Conservation (phyloP, 1,140 invertebrate genomes). For the Drosophila nikananu region DNA sequence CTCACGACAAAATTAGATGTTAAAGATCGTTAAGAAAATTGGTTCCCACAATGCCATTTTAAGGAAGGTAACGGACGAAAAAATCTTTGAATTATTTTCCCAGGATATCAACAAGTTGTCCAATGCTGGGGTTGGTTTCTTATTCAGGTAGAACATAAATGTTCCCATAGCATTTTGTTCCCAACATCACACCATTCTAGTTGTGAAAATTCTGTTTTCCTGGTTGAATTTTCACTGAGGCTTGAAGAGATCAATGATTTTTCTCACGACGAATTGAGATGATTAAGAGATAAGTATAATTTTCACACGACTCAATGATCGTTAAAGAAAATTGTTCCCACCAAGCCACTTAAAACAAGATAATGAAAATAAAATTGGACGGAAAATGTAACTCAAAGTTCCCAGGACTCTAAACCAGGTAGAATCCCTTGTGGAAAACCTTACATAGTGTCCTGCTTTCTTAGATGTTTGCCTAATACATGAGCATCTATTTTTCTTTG, state of each 20-base stretch:
- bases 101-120: constrained; percentile 10
- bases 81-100: not conserved
- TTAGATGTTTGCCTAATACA: constrained; percentile 24
- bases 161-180: not conserved
- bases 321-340: constrained; percentile 9
- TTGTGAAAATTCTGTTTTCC: constrained; percentile 24
- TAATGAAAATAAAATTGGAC: not conserved
- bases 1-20: not conserved
- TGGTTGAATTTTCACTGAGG: constrained; percentile 10
- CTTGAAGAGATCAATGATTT: constrained; percentile 1
- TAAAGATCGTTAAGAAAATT: not conserved
- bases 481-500: not conserved
- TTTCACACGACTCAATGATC: constrained; percentile 1
- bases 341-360: not conserved
- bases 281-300: no score
- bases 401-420: constrained; percentile 27
- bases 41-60: constrained; percentile 8
- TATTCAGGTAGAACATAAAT: constrained; percentile 4
- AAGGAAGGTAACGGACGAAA: not conserved
- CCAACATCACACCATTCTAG: not conserved
- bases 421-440: constrained; percentile 10
- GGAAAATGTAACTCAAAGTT: constrained; percentile 8
- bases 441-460: not conserved
- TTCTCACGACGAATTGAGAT: constrained; percentile 1
- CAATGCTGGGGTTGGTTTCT: not conserved